Conservation (phyloP, 2,113 vertebrate genomes). For the Myodes glareolus region DNA sequence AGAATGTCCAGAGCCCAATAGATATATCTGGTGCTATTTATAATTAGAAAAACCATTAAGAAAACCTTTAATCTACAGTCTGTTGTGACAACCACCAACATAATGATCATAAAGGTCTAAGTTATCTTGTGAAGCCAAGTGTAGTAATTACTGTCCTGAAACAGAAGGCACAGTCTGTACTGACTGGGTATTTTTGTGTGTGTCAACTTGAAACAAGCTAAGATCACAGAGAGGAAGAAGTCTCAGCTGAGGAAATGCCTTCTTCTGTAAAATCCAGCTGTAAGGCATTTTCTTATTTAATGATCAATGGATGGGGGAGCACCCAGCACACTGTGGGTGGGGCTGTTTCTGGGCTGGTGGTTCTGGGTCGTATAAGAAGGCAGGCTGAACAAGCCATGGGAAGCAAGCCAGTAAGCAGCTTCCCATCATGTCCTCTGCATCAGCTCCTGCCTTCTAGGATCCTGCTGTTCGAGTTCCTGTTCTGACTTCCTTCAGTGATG, state of each 20-base stretch:
- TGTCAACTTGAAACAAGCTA: not conserved
- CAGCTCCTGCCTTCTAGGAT: not conserved
- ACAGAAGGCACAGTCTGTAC: not conserved
- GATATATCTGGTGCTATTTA: not conserved
- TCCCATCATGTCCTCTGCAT: not conserved
- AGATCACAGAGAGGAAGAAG: not conserved
- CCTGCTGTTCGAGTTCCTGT: not conserved
- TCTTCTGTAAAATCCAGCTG: not conserved
- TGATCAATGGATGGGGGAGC: not conserved
- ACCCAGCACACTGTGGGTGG: not conserved
- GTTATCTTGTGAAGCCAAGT: not conserved
- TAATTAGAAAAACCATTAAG: not conserved
- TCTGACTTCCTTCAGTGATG: not conserved
- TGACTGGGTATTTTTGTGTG: no score
- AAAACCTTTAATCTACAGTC: not conserved
- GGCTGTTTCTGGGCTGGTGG: not conserved
- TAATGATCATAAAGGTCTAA: not conserved
- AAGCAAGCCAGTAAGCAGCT: not conserved
- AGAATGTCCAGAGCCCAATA: not conserved
- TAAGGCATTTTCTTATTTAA: not conserved
- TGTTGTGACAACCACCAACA: not conserved
- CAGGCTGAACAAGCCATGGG: not conserved
- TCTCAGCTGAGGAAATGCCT: not conserved
- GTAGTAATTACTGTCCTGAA: slow-evolving; percentile 14
- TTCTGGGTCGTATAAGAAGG: not conserved